A percentile compares a stretch with the other conserved stretches of the same genome.
These are phyloP conservation scores for Romanogobio albipinnatus DNA, from an alignment of 2,113 vertebrate species.

Conservation along the genomic window DNA sequence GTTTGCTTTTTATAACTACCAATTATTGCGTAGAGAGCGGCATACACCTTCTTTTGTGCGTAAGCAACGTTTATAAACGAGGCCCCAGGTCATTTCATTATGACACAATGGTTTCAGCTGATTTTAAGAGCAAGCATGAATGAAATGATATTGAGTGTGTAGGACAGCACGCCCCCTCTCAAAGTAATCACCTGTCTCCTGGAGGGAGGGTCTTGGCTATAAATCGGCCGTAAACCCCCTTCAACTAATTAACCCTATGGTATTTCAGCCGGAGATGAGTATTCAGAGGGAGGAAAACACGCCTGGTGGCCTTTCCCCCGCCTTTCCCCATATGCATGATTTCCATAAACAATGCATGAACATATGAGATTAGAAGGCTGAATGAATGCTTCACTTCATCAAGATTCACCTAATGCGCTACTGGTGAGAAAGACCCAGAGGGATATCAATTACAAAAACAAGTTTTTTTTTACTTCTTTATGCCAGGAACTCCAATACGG, in stretches of 20 bases:
- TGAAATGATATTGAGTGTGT: slow-evolving; percentile 18
- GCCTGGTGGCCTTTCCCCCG: background rate
- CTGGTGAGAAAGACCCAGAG: too few species aligned
- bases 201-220: background rate
- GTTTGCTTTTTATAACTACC: too few species aligned
- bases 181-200: background rate
- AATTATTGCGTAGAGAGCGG: too few species aligned
- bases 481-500: too few species aligned
- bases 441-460: background rate
- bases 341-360: slow-evolving; percentile 35
- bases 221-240: background rate
- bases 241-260: background rate
- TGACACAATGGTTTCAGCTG: background rate
- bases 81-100: background rate
- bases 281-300: slow-evolving; percentile 31
- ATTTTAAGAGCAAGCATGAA: background rate
- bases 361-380: background rate
- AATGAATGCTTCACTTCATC: background rate
- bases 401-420: background rate
- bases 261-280: slow-evolving; percentile 31
- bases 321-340: slow-evolving; percentile 28
- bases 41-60: too few species aligned
- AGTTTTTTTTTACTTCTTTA: too few species aligned
- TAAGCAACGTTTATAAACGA: too few species aligned
- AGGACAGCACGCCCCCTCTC: background rate